A percentile compares a stretch with the other conserved stretches of the same genome.
Conservation (phyloP, 2,113 vertebrate species). For the Theropithecus gelada region DNA sequence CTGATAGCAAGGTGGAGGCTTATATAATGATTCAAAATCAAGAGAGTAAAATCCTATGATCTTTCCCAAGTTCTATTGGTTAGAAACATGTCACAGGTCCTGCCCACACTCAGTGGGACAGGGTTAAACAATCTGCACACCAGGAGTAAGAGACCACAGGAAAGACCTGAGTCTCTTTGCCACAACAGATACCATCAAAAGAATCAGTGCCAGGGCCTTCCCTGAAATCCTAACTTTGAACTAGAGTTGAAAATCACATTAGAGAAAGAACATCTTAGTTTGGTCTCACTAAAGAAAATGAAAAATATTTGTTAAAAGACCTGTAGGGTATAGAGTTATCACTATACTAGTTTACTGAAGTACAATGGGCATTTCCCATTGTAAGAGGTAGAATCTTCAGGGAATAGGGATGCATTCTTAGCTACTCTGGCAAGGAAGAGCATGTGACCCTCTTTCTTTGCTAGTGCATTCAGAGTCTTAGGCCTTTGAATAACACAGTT, state of each 20-base stretch:
- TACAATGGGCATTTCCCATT: constrained; percentile 2
- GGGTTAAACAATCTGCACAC: background rate
- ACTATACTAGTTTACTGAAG: constrained; percentile 32
- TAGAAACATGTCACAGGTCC: background rate
- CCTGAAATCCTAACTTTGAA: background rate
- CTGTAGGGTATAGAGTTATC: background rate
- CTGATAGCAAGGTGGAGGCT: background rate
- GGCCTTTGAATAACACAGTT: constrained; percentile 77
- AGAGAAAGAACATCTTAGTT: background rate
- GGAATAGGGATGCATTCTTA: constrained; percentile 51
- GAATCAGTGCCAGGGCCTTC: background rate
- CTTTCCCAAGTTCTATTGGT: background rate
- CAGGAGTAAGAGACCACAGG: background rate
- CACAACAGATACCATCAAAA: background rate
- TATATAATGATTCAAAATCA: background rate
- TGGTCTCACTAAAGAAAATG: background rate
- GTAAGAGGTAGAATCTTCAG: constrained; percentile 52
- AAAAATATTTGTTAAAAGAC: background rate
- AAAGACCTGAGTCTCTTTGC: background rate
- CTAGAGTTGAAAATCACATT: background rate
- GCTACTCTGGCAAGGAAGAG: constrained; percentile 66
- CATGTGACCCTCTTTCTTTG: constrained; percentile 46
- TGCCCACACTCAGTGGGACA: background rate
- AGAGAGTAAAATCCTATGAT: background rate
- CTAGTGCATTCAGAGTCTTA: constrained; percentile 61